Base-by-base conservation (phyloP, 2,888 invertebrate genomes). In the Mimas tiliae region DNA sequence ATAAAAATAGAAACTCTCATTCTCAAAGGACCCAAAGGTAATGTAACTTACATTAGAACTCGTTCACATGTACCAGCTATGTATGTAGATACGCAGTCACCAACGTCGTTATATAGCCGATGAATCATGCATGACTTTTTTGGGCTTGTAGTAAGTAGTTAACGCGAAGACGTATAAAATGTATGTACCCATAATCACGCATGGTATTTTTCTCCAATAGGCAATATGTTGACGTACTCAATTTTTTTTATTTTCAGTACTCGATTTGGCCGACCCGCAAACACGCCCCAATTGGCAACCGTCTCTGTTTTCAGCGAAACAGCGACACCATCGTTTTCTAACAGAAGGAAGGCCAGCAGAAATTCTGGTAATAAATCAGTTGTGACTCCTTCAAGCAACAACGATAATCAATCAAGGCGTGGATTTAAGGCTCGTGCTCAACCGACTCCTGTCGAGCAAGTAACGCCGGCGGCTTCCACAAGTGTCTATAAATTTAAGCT, bases 401-500 rank as follows among this genome's bases (percentile, higher is more conserved):
- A 83, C 69, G 92, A 92, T 50, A 86, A 73, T 69, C 89, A 88
- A 70, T 87, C 92, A 11, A 94, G 96, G 72, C 94, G 95, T 68
- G 95, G 96, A 38, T 97, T 96, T 85, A 96, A 97, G 72, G 96
- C 96, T 6, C 96, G 95, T 76, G 89, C 95, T 67, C 94, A 95
- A 83, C 85, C 94, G 70, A 84, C 94, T 68, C 83, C 94, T 71
- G 93, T 94, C 2, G 96, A 96, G 73, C 91, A 94, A 79, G 89
- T 87, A 33, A 84, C 91, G 11, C 87, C 93, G 55, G 78, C 90
- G 64, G 84, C 93, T 27, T 93, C 95, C 6, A 95, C 95, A 50
- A 95, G 96, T 72, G 90, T 96, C 68, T 97, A 96, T 82, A 97
- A 97, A 88, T 96, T 97, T 78, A 98, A 97, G 85, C 89, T 98